A percentile compares a stretch with the other conserved stretches of the same genome.
These are phyloP conservation scores for Armadillidium nasatum DNA, from an alignment of 1,140 invertebrate genomes.

Conservation along the genomic window DNA sequence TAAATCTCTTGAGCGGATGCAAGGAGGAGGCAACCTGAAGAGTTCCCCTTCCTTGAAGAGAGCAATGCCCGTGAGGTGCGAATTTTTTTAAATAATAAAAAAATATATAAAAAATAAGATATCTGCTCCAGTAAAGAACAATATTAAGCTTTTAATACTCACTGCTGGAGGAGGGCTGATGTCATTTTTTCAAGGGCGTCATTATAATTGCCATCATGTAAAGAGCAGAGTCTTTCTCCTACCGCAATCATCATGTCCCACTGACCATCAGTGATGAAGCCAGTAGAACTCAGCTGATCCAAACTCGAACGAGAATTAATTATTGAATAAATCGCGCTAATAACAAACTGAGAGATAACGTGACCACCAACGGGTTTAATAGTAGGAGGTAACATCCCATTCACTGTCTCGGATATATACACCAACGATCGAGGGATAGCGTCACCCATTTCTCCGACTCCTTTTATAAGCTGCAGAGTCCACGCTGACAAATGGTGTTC, in stretches of 20 bases:
- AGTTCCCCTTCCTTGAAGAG: no score
- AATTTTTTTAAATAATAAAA: no score
- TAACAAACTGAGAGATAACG: constrained; percentile 56
- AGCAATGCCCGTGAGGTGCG: no score
- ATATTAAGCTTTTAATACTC: constrained; percentile 3
- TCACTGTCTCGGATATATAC: constrained; percentile 62
- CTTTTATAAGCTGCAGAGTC: constrained; percentile 39
- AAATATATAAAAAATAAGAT: no score
- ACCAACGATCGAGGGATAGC: constrained; percentile 63
- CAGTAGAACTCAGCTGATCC: no score
- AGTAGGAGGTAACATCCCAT: constrained; percentile 62
- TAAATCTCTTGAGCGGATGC: no score
- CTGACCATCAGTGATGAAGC: no score
- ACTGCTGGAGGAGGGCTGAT: constrained; percentile 27
- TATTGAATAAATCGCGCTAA: constrained; percentile 38
- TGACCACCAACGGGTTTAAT: constrained; percentile 58
- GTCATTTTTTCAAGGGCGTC: constrained; percentile 35
- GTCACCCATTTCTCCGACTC: constrained; percentile 28
- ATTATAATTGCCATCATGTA: constrained; percentile 60
- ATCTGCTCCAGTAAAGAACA: no score
- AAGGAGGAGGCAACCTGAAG: no score
- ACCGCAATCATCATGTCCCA: no score
- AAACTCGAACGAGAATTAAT: no score
- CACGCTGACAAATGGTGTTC: constrained; percentile 41
- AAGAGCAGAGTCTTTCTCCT: constrained; percentile 58